Percentiles rank a stretch among this genome's conserved stretches.
These are phyloP conservation scores for Phataginus tricuspis DNA, from an alignment of 2,797 vertebrate species.

Conservation along the genomic window DNA sequence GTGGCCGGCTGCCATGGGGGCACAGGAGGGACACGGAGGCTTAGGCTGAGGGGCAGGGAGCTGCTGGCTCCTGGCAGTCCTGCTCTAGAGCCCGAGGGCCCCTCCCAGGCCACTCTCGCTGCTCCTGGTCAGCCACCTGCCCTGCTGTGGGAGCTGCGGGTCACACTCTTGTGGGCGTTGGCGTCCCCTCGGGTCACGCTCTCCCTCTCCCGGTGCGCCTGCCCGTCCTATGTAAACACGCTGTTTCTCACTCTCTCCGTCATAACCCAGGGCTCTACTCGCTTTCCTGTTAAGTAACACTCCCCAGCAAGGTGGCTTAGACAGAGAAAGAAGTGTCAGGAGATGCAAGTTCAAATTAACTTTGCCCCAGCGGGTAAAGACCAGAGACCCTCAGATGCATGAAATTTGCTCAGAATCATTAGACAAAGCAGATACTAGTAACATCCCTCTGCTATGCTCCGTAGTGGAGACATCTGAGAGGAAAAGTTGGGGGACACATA, in stretches of 20 bases:
- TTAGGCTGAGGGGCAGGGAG: neutral
- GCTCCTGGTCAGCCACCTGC: neutral
- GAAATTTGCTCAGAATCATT: neutral
- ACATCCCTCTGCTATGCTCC: neutral
- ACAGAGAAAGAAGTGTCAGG: neutral
- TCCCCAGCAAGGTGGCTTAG: neutral
- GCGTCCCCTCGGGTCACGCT: no score
- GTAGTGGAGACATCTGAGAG: neutral
- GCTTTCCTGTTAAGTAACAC: neutral
- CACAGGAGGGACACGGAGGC: neutral
- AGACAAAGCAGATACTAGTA: neutral
- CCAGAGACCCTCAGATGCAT: neutral
- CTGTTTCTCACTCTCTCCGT: rapidly evolving
- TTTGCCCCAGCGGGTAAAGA: neutral
- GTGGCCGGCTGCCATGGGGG: no score
- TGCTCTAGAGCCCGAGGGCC: no score
- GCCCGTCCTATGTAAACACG: neutral
- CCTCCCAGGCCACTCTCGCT: neutral
- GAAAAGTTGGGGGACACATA: neutral
- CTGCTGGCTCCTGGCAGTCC: neutral
- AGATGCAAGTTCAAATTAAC: neutral
- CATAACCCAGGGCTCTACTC: neutral
- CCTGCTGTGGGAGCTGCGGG: neutral
- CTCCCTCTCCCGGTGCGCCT: neutral
- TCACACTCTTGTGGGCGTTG: no score